Evolutionary conservation across 2,113 vertebrate species (phyloP).

Genomic region (Acanthisitta chloris): DNA sequence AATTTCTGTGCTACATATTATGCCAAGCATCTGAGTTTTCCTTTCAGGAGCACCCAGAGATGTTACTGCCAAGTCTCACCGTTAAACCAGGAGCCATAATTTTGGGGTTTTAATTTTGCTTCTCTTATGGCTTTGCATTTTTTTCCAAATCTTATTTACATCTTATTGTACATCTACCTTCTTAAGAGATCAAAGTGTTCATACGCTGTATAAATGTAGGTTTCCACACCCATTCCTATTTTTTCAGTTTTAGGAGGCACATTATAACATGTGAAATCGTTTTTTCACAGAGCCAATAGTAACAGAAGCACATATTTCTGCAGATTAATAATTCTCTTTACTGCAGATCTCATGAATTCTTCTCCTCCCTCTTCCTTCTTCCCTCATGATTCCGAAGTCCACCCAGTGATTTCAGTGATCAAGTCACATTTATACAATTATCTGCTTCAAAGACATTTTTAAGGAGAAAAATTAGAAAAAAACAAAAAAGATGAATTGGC

Average conservation of each 20-base stretch:
- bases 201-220: background rate
- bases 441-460: slow-evolving; percentile 36
- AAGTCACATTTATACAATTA: slow-evolving; percentile 42
- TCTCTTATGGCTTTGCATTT: slow-evolving; percentile 9
- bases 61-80: slow-evolving; percentile 16
- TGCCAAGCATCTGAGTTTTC: slow-evolving; percentile 34
- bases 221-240: slow-evolving; percentile 38
- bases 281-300: slow-evolving; percentile 32
- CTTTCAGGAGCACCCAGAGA: slow-evolving; percentile 19
- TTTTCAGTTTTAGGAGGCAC: slow-evolving; percentile 38
- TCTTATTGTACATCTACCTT: slow-evolving; percentile 18
- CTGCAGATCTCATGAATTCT: slow-evolving; percentile 48
- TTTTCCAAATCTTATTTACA: slow-evolving; percentile 19
- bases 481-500: background rate
- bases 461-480: slow-evolving; percentile 13
- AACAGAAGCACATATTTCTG: slow-evolving; percentile 43
- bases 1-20: background rate
- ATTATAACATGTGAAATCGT: slow-evolving; percentile 40
- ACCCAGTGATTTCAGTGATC: slow-evolving; percentile 39
- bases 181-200: slow-evolving; percentile 32
- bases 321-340: slow-evolving; percentile 65
- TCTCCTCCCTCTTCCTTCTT: slow-evolving; percentile 29
- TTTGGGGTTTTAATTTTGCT: slow-evolving; percentile 39
- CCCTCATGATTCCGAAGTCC: slow-evolving; percentile 28
- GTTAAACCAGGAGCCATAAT: background rate